Evolutionary conservation across 2,888 invertebrate species (phyloP).

Genomic region (Trilocha varians): DNA sequence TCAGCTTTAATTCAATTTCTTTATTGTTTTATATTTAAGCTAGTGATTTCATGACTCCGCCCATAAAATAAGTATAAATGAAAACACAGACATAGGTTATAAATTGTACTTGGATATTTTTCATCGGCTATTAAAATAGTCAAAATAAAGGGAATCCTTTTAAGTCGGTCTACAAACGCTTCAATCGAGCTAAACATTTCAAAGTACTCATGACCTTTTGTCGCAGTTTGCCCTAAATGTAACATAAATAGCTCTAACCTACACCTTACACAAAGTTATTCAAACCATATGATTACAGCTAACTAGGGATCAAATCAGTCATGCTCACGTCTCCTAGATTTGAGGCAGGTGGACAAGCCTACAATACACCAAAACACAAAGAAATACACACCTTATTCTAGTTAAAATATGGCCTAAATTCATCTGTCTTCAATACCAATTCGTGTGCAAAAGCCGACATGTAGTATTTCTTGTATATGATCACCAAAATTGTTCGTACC

Average conservation of each 20-base stretch:
- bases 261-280: background rate
- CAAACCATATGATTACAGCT: background rate
- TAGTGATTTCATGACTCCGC: no score
- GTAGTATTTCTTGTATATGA: background rate
- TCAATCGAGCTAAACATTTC: no score
- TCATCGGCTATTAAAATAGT: no score
- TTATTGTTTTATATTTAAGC: slow-evolving; percentile 7
- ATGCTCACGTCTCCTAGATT: background rate
- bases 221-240: no score
- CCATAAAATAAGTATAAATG: no score
- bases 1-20: slow-evolving; percentile 8
- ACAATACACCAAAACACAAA: background rate
- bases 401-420: no score
- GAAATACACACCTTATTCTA: background rate
- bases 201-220: no score
- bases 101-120: no score
- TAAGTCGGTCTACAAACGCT: no score
- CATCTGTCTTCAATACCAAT: background rate
- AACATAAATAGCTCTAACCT: no score
- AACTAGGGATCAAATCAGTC: background rate
- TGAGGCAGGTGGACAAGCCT: background rate
- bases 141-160: no score
- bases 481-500: background rate
- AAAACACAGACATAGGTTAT: no score
- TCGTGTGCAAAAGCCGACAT: background rate